Evolutionary conservation across 2,888 invertebrate genomes (phyloP), one percentile per base, ranked within the genome.

Genomic region (Drosophila mimetica): DNA sequence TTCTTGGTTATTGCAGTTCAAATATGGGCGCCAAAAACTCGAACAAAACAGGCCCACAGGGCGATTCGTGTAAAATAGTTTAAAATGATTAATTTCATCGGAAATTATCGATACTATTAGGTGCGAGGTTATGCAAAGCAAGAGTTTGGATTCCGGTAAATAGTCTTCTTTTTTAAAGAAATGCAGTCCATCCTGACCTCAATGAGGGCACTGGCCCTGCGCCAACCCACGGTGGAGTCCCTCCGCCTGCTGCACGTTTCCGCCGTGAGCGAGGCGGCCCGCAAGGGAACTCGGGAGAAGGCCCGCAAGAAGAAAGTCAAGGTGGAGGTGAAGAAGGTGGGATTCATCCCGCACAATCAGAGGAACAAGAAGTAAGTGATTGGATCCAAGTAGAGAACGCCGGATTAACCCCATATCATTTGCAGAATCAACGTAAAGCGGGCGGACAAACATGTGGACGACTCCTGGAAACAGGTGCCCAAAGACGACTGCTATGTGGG

Each of bases 261-360:
- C 71, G 91, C 93, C 72, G 90, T 93, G 48, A 92, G 93, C 75
- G 96, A 95, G 92, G 96, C 96, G 4, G 97, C 97, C 0, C 93
- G 97, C 71, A 97, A 96, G 91, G 96, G 97, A 52, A 97, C 96
- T 3, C 93, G 97, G 74, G 96, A 96, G 51, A 95, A 94, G 80
- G 95, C 94, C 30, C 94, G 93, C 52, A 95, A 95, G 58, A 94
- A 95, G 83, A 96, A 96, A 92, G 95, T 95, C 28, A 96, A 96
- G 92, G 93, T 94, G 32, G 96, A 95, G 90, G 93, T 95, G 9
- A 94, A 95, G 73, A 96, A 96, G 93, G 93, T 95, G 55, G 95
- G 94, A 44, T 96, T 95, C 77, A 94, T 95, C 58, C 95, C 96
- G 0, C 95, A 95, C 81, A 95, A 95, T 78, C 93, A 93, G 83